Base-by-base conservation (phyloP, 2,888 invertebrate species). In the Limnephilus marmoratus region DNA sequence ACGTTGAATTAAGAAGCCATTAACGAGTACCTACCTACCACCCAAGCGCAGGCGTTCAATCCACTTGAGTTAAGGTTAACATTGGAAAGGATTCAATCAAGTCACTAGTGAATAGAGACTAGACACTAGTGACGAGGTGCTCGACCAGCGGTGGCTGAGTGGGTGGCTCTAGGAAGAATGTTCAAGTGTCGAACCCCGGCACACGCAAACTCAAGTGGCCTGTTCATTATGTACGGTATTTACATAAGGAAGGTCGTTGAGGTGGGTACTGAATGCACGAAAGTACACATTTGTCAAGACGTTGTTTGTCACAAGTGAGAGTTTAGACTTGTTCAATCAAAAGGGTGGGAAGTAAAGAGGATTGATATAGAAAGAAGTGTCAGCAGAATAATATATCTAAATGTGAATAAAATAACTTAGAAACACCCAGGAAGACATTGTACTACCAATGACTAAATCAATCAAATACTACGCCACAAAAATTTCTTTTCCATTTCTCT, bases 251-350 rank as follows among this genome's bases (percentile, higher is more conserved):
- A 68, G 68, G 68, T 68, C 68, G 24, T 24, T 68, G 24, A 68
- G 24, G 68, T 68, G 68, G 68, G 68, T n/a, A 68, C 7, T 68
- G n/a, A 68, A 68, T 11, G 24, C 24, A 68, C n/a, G n/a, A n/a
- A 24, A 68, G 68, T 68, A 68, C 68, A 68, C 68, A 68, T 68
- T 68, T 24, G 24, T 68, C 24, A 24, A 24, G 9, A 68, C 68
- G 68, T 68, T 68, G 68, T 68, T 68, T 68, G 68, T 68, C 68
- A 68, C 68, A 68, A 68, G 68, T 68, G 68, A 68, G 68, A 68
- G 68, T 68, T 68, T 68, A 68, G 0, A 68, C 24, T 68, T 68
- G 68, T 68, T 68, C 68, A 24, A 68, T 24, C 24, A 68, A n/a
- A 68, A 24, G 68, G 24, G 24, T 24, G 68, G 24, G 68, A 68